Base-by-base conservation (phyloP, 2,888 invertebrate species). In the Archips crataeganus region DNA sequence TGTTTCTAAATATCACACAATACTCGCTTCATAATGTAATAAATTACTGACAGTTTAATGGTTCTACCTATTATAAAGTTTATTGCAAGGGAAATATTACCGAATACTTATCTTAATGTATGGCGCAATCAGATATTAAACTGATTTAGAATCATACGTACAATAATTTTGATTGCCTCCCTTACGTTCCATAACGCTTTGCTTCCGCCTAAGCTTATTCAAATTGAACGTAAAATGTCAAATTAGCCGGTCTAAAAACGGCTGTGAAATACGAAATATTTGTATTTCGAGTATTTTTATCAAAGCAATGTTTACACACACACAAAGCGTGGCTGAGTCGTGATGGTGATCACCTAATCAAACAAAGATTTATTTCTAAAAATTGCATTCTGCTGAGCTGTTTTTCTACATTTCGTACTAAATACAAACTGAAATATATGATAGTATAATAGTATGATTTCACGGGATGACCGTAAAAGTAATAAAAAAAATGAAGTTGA, bases 121-220 rank as follows among this genome's bases (percentile, higher is more conserved):
- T 15, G 11, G 5, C 23, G 15, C 45, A 11, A 62, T 32, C 45
- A 2, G 23, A 62, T 13, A 23, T 62, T 11, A 62, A 42, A 45
- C 62, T 45, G 62, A 62, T 45, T 62, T 11, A 23, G 62, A 45
- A n/a, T 62, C 57, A 57, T 32, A n/a, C n/a, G n/a, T n/a, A 32
- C 62, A 62, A 62, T 62, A 15, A 45, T 62, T 62, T 45, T 62
- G 45, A 62, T 62, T 62, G 42, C 62, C 23, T 62, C 11, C 23
- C 42, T 8, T 39, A 6, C 45, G 45, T 23, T 45, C 13, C 15
- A 62, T 57, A 11, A 32, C 10, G 2, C 11, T 49, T 4, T 0
- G 11, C 10, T 57, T 57, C 32, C 32, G 57, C 57, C 3, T 57
- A 32, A 10, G 32, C 32, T 57, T 10, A 57, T 57, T 57, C 32